phyloP scores from a whole-genome alignment of 1,140 invertebrate species.

The Cotesia glomerata region DNA sequence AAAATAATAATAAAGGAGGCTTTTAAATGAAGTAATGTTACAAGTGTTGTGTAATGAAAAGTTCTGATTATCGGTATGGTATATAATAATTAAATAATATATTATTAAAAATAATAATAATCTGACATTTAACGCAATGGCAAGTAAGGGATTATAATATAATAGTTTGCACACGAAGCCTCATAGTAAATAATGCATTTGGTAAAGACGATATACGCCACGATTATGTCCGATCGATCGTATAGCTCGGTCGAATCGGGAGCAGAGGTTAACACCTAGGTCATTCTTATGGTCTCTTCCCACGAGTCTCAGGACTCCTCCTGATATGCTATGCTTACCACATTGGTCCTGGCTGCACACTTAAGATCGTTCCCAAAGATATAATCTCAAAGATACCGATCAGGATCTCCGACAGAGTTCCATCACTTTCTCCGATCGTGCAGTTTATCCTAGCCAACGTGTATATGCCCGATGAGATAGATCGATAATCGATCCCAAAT shows the following conservation, averaged over 20 bases:
- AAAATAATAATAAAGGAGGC: neutral
- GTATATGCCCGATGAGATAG: slow-evolving; percentile 5
- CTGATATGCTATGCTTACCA: slow-evolving; percentile 32
- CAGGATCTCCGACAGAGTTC: slow-evolving; percentile 52
- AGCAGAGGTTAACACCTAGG: slow-evolving; percentile 38
- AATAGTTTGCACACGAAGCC: slow-evolving; percentile 21
- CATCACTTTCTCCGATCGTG: slow-evolving; percentile 56
- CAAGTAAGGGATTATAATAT: slow-evolving; percentile 3
- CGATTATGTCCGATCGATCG: slow-evolving; percentile 29
- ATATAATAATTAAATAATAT: neutral
- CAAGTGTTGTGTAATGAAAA: no score
- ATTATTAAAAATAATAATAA: neutral
- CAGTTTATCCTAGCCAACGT: slow-evolving; percentile 7
- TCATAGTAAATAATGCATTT: slow-evolving; percentile 17
- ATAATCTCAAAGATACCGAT: slow-evolving; percentile 49
- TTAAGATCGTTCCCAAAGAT: slow-evolving; percentile 52
- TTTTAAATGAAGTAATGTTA: neutral
- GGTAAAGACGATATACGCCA: slow-evolving; percentile 20
- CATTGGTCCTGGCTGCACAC: slow-evolving; percentile 37
- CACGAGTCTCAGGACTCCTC: slow-evolving; percentile 40
- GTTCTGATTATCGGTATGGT: no score
- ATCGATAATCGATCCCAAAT: slow-evolving; percentile 27
- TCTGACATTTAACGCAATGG: slow-evolving; percentile 19
- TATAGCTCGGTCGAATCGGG: slow-evolving; percentile 34
- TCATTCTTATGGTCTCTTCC: slow-evolving; percentile 43